Conservation (phyloP, 2,888 invertebrate genomes). For the Ormyrus rosae region DNA sequence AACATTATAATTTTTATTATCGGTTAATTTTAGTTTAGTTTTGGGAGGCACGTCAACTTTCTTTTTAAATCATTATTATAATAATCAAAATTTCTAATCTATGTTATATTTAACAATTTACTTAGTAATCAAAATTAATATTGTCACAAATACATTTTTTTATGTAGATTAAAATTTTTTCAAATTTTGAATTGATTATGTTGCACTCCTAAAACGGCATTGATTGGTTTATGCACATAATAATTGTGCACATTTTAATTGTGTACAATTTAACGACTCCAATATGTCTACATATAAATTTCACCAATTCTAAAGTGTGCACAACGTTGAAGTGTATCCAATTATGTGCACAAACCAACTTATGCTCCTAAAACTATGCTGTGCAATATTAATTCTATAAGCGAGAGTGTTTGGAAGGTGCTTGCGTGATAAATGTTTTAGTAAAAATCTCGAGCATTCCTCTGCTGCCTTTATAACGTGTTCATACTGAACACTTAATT, state of each 20-base stretch:
- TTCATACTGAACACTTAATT: slow-evolving; percentile 49
- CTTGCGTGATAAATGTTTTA: slow-evolving; percentile 56
- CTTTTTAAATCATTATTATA: slow-evolving; percentile 13
- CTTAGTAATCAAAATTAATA: slow-evolving; percentile 35
- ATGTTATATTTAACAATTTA: background rate
- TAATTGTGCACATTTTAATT: no score
- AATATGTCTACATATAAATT: no score
- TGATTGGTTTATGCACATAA: no score
- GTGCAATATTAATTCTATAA: slow-evolving; percentile 43
- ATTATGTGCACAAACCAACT: no score
- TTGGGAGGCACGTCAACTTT: background rate
- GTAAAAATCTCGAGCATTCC: slow-evolving; percentile 68
- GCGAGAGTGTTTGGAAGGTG: slow-evolving; percentile 47
- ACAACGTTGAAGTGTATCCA: no score
- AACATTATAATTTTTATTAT: slow-evolving; percentile 36
- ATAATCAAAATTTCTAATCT: slow-evolving; percentile 16
- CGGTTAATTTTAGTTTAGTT: slow-evolving; percentile 8
- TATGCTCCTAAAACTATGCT: slow-evolving; percentile 19
- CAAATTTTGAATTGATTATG: slow-evolving; percentile 35
- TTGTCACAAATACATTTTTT: background rate
- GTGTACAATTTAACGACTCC: no score
- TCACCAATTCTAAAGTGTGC: no score
- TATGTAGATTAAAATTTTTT: slow-evolving; percentile 16
- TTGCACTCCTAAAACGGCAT: slow-evolving; percentile 18
- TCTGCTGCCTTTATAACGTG: slow-evolving; percentile 67